These are phyloP conservation scores for Acipenser transmontanus DNA, from an alignment of 2,797 vertebrate genomes.

Conservation along the genomic window DNA sequence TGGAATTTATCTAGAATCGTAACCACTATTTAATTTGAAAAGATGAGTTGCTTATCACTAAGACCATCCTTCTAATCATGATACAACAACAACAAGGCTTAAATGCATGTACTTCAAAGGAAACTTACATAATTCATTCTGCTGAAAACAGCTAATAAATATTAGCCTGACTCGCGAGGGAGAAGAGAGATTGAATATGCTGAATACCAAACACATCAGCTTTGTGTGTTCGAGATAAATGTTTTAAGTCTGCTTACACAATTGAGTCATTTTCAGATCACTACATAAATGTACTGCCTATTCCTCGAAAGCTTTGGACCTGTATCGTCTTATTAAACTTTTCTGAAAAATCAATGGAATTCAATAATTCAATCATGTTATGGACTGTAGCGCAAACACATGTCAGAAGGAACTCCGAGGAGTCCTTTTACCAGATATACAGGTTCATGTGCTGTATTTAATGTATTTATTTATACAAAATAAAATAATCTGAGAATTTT, in stretches of 20 bases:
- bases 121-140: not conserved
- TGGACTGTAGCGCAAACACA: conserved; percentile 34
- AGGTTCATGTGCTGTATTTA: conserved; percentile 39
- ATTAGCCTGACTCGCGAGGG: not conserved
- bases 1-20: no score
- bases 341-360: conserved; percentile 62
- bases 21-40: no score
- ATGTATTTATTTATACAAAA: not conserved
- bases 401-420: conserved; percentile 33
- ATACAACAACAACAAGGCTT: no score
- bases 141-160: not conserved
- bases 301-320: conserved; percentile 52
- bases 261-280: conserved; percentile 33
- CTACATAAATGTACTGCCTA: conserved; percentile 46
- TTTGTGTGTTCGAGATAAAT: not conserved
- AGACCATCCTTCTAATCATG: no score
- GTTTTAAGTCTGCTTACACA: conserved; percentile 26
- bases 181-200: not conserved
- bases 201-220: conserved; percentile 1
- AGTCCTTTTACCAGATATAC: conserved; percentile 23
- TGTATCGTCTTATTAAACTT: conserved; percentile 56
- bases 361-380: conserved; percentile 41
- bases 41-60: no score
- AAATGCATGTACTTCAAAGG: no score
- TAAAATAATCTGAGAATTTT: conserved; percentile 15